A percentile compares a stretch with the other conserved stretches of the same genome.
These are phyloP conservation scores for Rhinolophus ferrumequinum DNA, from an alignment of 2,113 vertebrate species.

Conservation along the genomic window DNA sequence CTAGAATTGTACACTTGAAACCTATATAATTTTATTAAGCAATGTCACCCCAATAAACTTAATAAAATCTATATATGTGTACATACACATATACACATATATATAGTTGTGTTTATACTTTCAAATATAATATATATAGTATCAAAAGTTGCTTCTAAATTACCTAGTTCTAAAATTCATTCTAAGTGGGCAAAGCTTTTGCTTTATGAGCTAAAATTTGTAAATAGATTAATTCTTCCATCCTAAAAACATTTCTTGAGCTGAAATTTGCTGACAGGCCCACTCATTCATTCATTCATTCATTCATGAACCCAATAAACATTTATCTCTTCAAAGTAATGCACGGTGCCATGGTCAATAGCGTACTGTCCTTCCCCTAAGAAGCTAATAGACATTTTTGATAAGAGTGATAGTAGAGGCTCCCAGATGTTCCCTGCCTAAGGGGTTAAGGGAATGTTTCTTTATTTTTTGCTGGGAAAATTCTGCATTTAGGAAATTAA, in stretches of 20 bases:
- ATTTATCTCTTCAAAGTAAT: not conserved
- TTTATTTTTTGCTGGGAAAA: constrained; percentile 50
- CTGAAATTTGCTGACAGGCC: constrained; percentile 11
- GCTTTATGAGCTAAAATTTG: not conserved
- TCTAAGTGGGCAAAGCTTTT: not conserved
- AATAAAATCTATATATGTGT: not conserved
- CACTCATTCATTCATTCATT: constrained; percentile 4
- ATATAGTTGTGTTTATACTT: not conserved
- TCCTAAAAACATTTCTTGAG: not conserved
- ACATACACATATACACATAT: not conserved
- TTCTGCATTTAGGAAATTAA: constrained; percentile 42
- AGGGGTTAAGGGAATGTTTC: not conserved
- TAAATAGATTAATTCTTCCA: not conserved
- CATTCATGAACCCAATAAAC: not conserved
- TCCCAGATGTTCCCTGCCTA: not conserved
- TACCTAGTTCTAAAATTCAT: constrained; percentile 14
- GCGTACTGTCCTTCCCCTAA: not conserved
- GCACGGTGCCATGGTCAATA: not conserved
- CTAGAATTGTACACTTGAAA: too few relatives aligned
- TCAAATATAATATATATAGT: not conserved
- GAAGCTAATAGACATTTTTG: constrained; percentile 11
- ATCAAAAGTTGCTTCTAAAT: constrained; percentile 1
- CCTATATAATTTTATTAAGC: too few relatives aligned
- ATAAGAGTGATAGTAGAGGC: not conserved
- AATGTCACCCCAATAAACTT: too few relatives aligned